Conservation (phyloP, 2,888 invertebrate genomes). For the Ceraclea dissimilis region DNA sequence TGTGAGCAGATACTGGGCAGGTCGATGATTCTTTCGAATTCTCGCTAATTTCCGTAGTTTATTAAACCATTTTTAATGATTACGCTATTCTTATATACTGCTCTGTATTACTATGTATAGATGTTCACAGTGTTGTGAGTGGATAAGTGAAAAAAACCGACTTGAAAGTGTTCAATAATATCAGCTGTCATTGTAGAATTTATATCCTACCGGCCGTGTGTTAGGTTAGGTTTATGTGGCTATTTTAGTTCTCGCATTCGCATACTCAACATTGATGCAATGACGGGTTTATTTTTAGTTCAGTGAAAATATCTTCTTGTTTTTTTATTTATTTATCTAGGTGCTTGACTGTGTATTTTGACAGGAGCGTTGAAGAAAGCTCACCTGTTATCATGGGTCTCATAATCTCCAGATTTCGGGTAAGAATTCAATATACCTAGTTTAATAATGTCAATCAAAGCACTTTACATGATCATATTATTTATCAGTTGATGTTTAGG, state of each 20-base stretch:
- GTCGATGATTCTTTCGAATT: no score
- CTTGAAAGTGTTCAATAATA: no score
- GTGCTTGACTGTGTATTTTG: constrained; percentile 6
- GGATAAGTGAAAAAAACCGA: no score
- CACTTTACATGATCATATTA: not conserved
- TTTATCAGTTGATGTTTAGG: no score
- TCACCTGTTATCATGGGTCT: constrained; percentile 47
- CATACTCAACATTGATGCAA: constrained; percentile 31
- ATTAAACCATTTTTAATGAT: no score
- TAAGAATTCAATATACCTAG: constrained; percentile 33
- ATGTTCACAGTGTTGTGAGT: no score
- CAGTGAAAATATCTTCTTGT: constrained; percentile 2
- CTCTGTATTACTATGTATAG: no score
- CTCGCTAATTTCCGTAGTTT: no score
- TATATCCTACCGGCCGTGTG: not conserved
- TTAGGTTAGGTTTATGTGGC: constrained; percentile 12
- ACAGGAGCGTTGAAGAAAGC: constrained; percentile 17
- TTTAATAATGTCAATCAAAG: not conserved
- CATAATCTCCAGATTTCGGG: constrained; percentile 60
- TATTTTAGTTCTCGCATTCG: constrained; percentile 5
- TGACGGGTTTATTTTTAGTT: constrained; percentile 43
- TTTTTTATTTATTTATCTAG: constrained; percentile 4
- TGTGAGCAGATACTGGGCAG: no score
- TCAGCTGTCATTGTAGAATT: no score
- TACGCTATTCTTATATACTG: no score